These are phyloP conservation scores for Cherax quadricarinatus DNA, from an alignment of 1,140 invertebrate species.

Conservation along the genomic window DNA sequence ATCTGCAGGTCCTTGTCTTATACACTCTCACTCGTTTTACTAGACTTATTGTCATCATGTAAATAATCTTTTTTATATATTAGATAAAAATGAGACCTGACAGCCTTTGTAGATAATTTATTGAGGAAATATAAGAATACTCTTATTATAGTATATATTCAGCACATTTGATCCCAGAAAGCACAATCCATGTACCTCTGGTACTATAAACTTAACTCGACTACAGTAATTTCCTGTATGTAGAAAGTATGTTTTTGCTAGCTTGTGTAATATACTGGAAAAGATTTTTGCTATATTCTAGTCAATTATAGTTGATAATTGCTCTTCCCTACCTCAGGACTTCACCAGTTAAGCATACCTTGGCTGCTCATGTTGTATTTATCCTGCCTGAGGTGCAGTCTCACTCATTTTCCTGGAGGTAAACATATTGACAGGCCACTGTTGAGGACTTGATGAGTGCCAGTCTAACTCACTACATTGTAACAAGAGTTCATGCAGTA, in stretches of 20 bases:
- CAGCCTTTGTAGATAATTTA: conserved; percentile 26
- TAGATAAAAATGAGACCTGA: conserved; percentile 33
- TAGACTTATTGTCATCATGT: neutral
- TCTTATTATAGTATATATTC: conserved; percentile 10
- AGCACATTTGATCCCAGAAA: conserved; percentile 9
- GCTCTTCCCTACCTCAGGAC: conserved; percentile 52
- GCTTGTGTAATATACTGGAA: conserved; percentile 2
- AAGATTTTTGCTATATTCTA: neutral
- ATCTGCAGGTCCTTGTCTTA: conserved; percentile 33
- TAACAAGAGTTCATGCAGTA: conserved; percentile 23
- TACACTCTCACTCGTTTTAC: conserved; percentile 13
- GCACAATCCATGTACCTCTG: neutral
- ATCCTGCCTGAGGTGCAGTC: conserved; percentile 36
- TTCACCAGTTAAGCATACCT: conserved; percentile 49
- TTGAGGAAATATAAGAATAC: neutral
- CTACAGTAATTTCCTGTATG: neutral
- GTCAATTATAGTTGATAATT: conserved; percentile 16
- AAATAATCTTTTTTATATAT: neutral
- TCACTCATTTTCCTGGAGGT: conserved; percentile 45
- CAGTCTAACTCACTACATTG: neutral
- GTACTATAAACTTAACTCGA: neutral
- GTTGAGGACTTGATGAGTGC: conserved; percentile 11
- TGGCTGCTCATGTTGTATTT: conserved; percentile 55
- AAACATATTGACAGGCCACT: conserved; percentile 6
- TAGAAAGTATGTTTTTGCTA: neutral